Base-by-base conservation (phyloP, 1,140 invertebrate genomes). In the Cepaea nemoralis region DNA sequence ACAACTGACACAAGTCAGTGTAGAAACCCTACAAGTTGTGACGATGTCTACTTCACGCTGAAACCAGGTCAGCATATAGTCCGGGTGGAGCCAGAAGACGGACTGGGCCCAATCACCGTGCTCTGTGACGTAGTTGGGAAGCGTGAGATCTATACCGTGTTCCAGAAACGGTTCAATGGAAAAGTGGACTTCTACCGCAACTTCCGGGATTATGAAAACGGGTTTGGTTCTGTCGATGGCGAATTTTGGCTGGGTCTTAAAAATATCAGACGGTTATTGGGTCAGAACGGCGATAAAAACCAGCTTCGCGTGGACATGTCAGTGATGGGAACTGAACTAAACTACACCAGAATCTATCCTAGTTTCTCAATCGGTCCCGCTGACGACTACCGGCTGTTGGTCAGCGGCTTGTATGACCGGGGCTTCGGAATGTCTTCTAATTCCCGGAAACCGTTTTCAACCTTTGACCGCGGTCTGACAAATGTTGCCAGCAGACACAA, bases 81-180 rank as follows among this genome's bases (percentile, higher is more conserved):
- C 5, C 5, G 33, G 6, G 33, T 77, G 0, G 22, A 19, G n/a
- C 75, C 75, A 0, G 33, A 59, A 2, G 75, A 77, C 33, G 59
- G 59, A 3, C 55, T 63, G 16, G 59, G 75, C 12, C 48, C 31
- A 39, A 66, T 77, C 19, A 77, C 45, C 27, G 75, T 77, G 16
- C 35, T 77, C 0, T 77, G 75, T 63, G 31, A 77, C 75, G 75
- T 63, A 16, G 35, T 31, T 3, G 35, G 33, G 19, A 8, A 22
- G 22, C 31, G 50, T 12, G 59, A 59, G 27, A 35, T 33, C 1
- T 77, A 50, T 27, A 77, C 55, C 22, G 93, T 96, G 0, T 92
- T 97, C 14, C 96, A 97, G 85, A 94, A 94, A 35, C 67, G 83
- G 0, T 77, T 82, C n/a, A 74, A 84, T 66, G 83, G 83, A 1